Evolutionary conservation across 1,140 invertebrate genomes (phyloP), one percentile per base, ranked within the genome.

Genomic region (Palaemon carinicauda): DNA sequence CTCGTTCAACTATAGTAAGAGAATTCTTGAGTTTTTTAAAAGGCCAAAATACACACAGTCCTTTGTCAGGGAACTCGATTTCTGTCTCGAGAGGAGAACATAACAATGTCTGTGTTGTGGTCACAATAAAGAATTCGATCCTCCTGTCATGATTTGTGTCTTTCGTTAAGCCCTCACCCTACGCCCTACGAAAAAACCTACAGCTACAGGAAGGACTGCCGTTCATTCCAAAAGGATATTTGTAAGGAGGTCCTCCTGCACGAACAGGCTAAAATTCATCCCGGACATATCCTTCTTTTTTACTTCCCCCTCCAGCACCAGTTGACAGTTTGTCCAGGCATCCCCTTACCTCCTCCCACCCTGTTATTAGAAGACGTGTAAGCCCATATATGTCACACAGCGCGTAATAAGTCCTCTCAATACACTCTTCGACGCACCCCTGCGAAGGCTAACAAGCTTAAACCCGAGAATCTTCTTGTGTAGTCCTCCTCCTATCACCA

Each of bases 371-470:
- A 51, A 24, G 74, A 52, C 17, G 50, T 69, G 54, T 65, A 65
- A 79, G 74, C 41, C 75, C 81, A 77, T 83, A 83, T 83, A 75
- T 83, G 81, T 83, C 81, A 75, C 81, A 75, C 27, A 56, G 71
- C 53, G 17, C 29, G 81, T 83, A 83, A 83, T 83, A 83, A 52
- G 81, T 78, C 56, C 77, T 78, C 82, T 85, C 82, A 79, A 78
- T 85, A 50, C 75, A 52, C 17, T 33, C 17, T 19, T 56, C 51
- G 52, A 19, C 29, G 50, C 81, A 41, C 60, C 60, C 79, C 71
- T 53, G 31, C 77, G 77, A 65, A 54, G 60, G 14, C 83, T 86
- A 86, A 86, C 83, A 86, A 86, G 83, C 83, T 86, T 86, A 86
- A 86, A 86, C 83, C 83, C 77, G 78, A 80, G 83, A 80, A 80